Conservation (phyloP, 2,888 invertebrate genomes). For the Rotaria macrura region DNA sequence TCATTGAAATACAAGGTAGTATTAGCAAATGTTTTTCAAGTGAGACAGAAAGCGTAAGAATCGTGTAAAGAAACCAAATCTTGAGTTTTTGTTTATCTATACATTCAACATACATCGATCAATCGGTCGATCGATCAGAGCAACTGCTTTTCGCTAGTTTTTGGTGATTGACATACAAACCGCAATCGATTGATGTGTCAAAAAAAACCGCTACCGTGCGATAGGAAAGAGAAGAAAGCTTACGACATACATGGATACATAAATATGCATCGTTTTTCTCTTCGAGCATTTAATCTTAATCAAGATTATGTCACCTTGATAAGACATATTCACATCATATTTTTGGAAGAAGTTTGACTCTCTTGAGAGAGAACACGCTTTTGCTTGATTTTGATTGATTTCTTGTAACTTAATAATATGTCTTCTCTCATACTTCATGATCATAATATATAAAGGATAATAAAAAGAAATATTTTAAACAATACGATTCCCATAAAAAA, state of each 20-base stretch:
- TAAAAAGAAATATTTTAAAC: background rate
- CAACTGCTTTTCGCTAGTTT: background rate
- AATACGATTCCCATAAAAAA: background rate
- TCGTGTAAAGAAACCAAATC: background rate
- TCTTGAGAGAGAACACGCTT: background rate
- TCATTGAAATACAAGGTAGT: background rate
- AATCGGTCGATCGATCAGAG: background rate
- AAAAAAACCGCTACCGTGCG: background rate
- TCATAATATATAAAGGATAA: background rate
- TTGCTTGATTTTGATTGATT: background rate
- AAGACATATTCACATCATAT: slow-evolving; percentile 1
- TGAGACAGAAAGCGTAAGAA: background rate
- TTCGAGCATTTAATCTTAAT: background rate
- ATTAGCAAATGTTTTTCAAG: background rate
- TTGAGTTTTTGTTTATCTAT: background rate
- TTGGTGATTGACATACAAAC: background rate
- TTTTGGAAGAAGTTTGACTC: background rate
- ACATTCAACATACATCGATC: background rate
- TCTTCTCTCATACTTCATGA: background rate
- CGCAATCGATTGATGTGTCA: background rate
- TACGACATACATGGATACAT: background rate
- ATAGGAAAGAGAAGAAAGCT: background rate
- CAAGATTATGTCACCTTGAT: slow-evolving; percentile 15
- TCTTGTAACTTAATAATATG: background rate
- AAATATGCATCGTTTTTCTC: background rate